Base-by-base conservation (phyloP, 2,113 vertebrate genomes). In the Columbina picui region DNA sequence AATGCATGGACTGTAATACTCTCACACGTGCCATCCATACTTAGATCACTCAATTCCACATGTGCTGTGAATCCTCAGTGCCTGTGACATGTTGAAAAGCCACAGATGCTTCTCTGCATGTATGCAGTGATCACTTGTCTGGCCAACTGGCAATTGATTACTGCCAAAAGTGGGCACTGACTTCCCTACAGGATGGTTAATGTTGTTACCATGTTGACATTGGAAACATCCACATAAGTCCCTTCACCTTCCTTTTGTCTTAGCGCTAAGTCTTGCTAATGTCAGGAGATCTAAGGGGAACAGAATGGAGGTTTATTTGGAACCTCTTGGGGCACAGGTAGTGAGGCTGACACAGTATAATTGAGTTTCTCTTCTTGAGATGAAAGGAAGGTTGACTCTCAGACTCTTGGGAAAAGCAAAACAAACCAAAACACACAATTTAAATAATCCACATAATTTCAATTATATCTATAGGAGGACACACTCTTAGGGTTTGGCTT, bases 61-160 rank as follows among this genome's bases (percentile, higher is more conserved):
- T 63, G 74, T 79, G 78, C 32, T 20, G 4, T 45, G 56, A 90
- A 70, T 50, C 41, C 47, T 32, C 38, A 45, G 30, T 27, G 41
- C 45, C 65, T 78, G 56, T 52, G 56, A 78, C 27, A 84, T 20
- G 30, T 63, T 92, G 70, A 79, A 91, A 87, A 94, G 64, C 80
- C 63, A 79, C 87, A 86, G 63, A 84, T 77, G 76, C 78, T 93
- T 91, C 78, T 70, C 82, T 84, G 90, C 60, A 50, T 43, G 17
- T 91, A 79, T 63, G 56, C 78, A 87, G 41, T 29, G 56, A 68
- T 82, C 74, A 68, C 45, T 91, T 69, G 36, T 74, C 63, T 84
- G 63, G 69, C 52, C 64, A 94, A 67, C n/a, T 70, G 74, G 70
- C 74, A 84, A 63, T 16, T 25, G 64, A 70, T 70, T 57, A 34